Base-by-base conservation (phyloP, 2,888 invertebrate genomes). In the Rutpela maculata region DNA sequence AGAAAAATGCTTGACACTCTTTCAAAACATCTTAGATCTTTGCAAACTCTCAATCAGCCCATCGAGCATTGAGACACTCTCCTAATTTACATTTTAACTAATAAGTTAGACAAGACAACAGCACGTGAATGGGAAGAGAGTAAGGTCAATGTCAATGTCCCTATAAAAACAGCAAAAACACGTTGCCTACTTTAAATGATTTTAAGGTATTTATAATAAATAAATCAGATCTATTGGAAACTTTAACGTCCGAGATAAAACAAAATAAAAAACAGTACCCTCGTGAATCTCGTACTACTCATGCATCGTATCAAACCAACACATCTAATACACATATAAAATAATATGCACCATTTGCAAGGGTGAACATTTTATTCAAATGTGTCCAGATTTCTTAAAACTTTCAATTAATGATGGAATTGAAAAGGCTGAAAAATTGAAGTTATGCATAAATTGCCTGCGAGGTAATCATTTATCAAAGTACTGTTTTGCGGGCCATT, bases 51-150 rank as follows among this genome's bases (percentile, higher is more conserved):
- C n/a, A n/a, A n/a, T n/a, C n/a, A n/a, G 9, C 5, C 17, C 9
- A 15, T 62, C 15, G n/a, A 15, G 12, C 31, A 62, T 31, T 62
- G 62, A 31, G n/a, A 62, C n/a, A n/a, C n/a, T n/a, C n/a, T n/a
- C n/a, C n/a, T n/a, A n/a, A n/a, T n/a, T n/a, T 62, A 67, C 9
- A 17, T 65, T 35, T 35, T 65, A 15, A 65, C 18, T 43, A 65
- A n/a, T 12, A 65, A 65, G 15, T 19, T 65, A 11, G 63, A 63
- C 38, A 35, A 26, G 9, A n/a, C 31, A 3, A 38, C 63, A 3
- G 63, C 26, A 9, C 35, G 63, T 17, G 63, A 63, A 31, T 63
- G 63, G 63, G 35, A 38, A 38, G 10, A 63, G 18, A 35, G 5
- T 5, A 63, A 63, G 31, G n/a, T n/a, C n/a, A n/a, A n/a, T n/a